Percentiles rank a stretch among this genome's conserved stretches.
phyloP scores from a whole-genome alignment of 2,797 vertebrate species.

The Austrolebias charrua region DNA sequence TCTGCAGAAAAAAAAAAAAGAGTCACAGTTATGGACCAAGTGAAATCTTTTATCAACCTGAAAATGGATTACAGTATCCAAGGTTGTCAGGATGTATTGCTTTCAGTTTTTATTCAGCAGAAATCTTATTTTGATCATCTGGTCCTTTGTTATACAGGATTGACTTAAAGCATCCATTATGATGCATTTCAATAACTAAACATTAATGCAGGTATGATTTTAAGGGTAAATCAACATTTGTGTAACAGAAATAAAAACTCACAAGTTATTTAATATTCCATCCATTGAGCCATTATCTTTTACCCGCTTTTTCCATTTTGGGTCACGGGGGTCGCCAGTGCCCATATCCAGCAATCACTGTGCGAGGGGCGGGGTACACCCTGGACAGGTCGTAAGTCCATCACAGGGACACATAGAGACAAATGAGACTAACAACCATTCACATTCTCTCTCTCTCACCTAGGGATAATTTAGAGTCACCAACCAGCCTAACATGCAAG shows the following conservation, averaged over 20 bases:
- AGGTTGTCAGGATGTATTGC: not conserved
- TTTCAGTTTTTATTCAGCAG: slow-evolving; percentile 7
- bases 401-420: too few relatives aligned
- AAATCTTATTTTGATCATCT: slow-evolving; percentile 10
- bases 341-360: too few relatives aligned
- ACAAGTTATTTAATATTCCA: not conserved
- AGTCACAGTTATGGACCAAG: not conserved
- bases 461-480: too few relatives aligned
- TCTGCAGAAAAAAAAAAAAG: slow-evolving; percentile 12
- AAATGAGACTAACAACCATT: too few relatives aligned
- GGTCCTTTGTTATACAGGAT: slow-evolving; percentile 10
- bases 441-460: too few relatives aligned
- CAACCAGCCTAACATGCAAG: too few relatives aligned
- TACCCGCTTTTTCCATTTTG: too few relatives aligned
- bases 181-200: slow-evolving; percentile 9
- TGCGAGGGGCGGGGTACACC: too few relatives aligned
- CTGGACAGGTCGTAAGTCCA: too few relatives aligned
- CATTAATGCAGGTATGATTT: slow-evolving; percentile 5
- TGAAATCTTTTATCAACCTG: slow-evolving; percentile 3
- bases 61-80: not conserved
- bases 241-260: not conserved
- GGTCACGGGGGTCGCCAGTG: too few relatives aligned
- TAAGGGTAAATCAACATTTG: not conserved
- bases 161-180: slow-evolving; percentile 8
- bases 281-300: too few relatives aligned